phyloP scores from a whole-genome alignment of 2,797 vertebrate species.

The Amblyopsis hoosieri region DNA sequence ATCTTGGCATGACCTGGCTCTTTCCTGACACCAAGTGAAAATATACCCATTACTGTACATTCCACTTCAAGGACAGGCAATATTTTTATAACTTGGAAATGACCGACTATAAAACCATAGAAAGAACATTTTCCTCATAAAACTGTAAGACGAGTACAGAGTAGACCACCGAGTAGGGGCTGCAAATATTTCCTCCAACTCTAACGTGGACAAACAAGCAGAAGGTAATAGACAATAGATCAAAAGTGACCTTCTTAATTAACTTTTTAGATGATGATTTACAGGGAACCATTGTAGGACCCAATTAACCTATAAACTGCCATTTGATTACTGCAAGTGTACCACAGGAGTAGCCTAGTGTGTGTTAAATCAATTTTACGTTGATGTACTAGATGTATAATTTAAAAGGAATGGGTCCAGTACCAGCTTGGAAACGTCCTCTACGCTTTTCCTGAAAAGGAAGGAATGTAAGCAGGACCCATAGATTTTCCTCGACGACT shows the following conservation, averaged over 20 bases:
- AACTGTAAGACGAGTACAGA: conserved; percentile 8
- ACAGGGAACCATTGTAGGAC: neutral
- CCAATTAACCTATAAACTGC: conserved; percentile 2
- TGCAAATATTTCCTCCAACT: conserved; percentile 4
- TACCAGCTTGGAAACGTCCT: neutral
- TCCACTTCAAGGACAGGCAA: too few relatives aligned
- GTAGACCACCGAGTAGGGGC: neutral
- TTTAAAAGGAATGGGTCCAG: neutral
- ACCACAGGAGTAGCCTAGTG: neutral
- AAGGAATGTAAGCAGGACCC: conserved; percentile 2
- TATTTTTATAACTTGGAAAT: conserved; percentile 12
- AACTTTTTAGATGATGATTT: conserved; percentile 5
- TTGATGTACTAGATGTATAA: neutral
- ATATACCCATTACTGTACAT: too few relatives aligned
- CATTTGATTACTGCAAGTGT: conserved; percentile 8
- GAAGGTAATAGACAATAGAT: conserved; percentile 5
- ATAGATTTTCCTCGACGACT: conserved; percentile 44
- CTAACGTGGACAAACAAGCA: conserved; percentile 11
- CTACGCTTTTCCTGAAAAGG: neutral
- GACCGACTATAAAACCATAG: conserved; percentile 10
- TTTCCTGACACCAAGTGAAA: too few relatives aligned
- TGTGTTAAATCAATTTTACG: neutral
- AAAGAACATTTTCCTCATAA: neutral
- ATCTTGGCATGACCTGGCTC: conserved; percentile 10
- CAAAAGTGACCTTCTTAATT: neutral